phyloP scores from a whole-genome alignment of 1,140 invertebrate species.

The Diorhabda elongata region DNA sequence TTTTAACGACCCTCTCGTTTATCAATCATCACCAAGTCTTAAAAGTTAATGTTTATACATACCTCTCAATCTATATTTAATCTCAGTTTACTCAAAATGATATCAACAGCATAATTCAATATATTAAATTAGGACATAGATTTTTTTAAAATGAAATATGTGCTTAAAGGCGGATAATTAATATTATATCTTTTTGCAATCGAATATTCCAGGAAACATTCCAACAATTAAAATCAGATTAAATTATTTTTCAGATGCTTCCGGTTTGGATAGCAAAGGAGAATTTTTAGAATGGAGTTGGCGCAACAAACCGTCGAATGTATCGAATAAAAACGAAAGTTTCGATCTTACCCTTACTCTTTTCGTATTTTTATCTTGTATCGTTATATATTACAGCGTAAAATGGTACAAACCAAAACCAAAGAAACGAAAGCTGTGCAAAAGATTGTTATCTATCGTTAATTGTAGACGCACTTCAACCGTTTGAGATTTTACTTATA shows the following conservation, averaged over 20 bases:
- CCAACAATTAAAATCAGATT: constrained; percentile 34
- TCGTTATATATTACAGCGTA: constrained; percentile 36
- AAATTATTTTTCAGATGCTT: constrained; percentile 31
- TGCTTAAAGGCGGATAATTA: not conserved
- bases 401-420: constrained; percentile 37
- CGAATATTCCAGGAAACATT: not conserved
- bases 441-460: constrained; percentile 34
- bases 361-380: constrained; percentile 31
- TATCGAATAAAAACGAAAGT: constrained; percentile 21
- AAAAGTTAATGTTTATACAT: too few species aligned
- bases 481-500: constrained; percentile 18
- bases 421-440: constrained; percentile 42
- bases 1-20: too few species aligned
- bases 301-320: constrained; percentile 36
- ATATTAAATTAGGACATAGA: too few species aligned
- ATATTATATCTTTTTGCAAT: not conserved
- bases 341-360: constrained; percentile 35
- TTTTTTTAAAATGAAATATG: too few species aligned
- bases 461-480: constrained; percentile 39
- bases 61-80: too few species aligned
- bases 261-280: constrained; percentile 28
- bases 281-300: constrained; percentile 42
- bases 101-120: too few species aligned
- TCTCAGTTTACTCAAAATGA: too few species aligned
- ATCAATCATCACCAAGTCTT: too few species aligned